These are phyloP conservation scores for Benthosema pterotum DNA, from an alignment of 2,797 vertebrate species.

Conservation along the genomic window DNA sequence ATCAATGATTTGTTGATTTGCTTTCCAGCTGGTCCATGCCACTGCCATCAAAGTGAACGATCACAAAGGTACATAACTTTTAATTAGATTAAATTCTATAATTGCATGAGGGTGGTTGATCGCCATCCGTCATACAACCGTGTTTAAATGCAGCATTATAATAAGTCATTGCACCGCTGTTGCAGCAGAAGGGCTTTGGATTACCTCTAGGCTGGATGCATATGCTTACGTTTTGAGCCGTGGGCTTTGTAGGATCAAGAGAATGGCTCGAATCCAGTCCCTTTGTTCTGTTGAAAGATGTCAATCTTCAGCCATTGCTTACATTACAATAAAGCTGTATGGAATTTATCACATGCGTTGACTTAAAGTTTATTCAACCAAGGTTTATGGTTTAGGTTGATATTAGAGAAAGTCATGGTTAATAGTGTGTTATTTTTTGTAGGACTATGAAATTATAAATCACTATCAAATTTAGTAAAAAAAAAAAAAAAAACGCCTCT, in stretches of 20 bases:
- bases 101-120: too few relatives aligned
- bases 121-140: too few relatives aligned
- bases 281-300: neutral
- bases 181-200: neutral
- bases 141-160: neutral
- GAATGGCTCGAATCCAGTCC: neutral
- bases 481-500: too few relatives aligned
- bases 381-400: too few relatives aligned
- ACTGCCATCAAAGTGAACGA: slow-evolving; percentile 87
- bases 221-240: neutral
- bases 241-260: neutral
- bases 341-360: neutral
- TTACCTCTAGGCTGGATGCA: neutral
- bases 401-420: too few relatives aligned
- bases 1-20: slow-evolving; percentile 7
- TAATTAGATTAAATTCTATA: too few relatives aligned
- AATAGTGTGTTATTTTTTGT: too few relatives aligned
- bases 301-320: neutral
- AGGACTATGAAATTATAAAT: too few relatives aligned
- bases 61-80: slow-evolving; percentile 82
- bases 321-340: neutral
- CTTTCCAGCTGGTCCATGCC: slow-evolving; percentile 86
- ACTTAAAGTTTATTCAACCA: too few relatives aligned
- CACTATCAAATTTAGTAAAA: too few relatives aligned
- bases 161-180: neutral